phyloP scores from a whole-genome alignment of 2,797 vertebrate genomes.

The Myiotriccus ornatus region DNA sequence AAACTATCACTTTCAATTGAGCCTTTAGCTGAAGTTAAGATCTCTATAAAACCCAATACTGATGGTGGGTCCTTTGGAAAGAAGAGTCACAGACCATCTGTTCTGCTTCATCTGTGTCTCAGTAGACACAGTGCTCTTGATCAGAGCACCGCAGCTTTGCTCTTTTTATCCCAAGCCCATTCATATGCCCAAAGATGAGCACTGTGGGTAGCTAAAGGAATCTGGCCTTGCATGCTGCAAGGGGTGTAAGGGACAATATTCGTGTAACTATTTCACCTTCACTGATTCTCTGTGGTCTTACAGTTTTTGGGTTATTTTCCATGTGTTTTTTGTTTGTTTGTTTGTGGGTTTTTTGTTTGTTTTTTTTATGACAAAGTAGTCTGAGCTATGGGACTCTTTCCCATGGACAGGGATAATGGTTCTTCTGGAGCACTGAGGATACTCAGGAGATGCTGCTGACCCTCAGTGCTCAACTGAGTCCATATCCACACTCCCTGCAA shows the following conservation, averaged over 20 bases:
- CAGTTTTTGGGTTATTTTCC: background rate
- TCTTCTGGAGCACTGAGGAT: background rate
- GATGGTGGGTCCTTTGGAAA: background rate
- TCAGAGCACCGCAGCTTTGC: fast-evolving
- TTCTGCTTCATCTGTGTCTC: background rate
- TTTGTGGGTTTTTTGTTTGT: background rate
- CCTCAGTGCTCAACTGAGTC: background rate
- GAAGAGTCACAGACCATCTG: background rate
- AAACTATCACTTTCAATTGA: background rate
- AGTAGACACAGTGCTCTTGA: background rate
- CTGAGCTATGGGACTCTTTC: background rate
- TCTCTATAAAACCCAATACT: background rate
- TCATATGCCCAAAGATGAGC: background rate
- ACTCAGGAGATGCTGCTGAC: background rate
- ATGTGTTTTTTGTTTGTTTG: fast-evolving
- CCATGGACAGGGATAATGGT: background rate
- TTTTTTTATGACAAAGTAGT: background rate
- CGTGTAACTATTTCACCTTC: background rate
- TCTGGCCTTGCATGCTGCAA: background rate
- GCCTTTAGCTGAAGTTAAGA: background rate
- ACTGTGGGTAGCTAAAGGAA: background rate
- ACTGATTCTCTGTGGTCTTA: background rate
- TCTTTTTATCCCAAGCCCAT: background rate
- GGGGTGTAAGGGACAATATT: fast-evolving
- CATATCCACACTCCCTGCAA: background rate